Evolutionary conservation across 2,113 vertebrate species (phyloP).

Genomic region (Grantiella picta): DNA sequence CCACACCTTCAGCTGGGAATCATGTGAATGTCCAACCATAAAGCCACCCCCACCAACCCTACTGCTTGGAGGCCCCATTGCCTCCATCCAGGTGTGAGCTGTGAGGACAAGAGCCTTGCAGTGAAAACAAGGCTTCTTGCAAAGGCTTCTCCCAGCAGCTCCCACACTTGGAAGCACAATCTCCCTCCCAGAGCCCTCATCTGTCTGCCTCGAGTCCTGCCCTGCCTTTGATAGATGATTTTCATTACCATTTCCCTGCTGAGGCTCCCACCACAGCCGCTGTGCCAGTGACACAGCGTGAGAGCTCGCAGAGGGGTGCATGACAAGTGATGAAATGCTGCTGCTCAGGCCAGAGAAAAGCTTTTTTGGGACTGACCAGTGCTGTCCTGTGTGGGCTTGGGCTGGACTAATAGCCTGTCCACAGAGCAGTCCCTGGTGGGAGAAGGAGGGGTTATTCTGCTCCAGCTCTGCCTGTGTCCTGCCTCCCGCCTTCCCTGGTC

Average conservation of each 20-base stretch:
- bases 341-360: background rate
- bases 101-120: background rate
- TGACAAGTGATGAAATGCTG: background rate
- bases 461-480: background rate
- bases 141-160: background rate
- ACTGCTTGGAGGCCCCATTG: rapidly evolving
- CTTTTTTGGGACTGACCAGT: background rate
- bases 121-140: background rate
- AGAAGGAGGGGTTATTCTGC: background rate
- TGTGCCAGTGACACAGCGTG: background rate
- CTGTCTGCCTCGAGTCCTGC: background rate
- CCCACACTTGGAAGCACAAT: background rate
- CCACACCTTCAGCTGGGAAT: background rate
- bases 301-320: background rate
- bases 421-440: background rate
- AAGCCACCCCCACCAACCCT: background rate
- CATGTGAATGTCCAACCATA: background rate
- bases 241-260: slow-evolving; percentile 1
- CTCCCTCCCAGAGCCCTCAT: background rate
- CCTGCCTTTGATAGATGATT: background rate
- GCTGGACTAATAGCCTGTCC: background rate
- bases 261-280: background rate
- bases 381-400: background rate
- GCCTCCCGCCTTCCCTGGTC: background rate
- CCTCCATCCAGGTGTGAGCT: background rate